Percentiles rank a stretch among this genome's conserved stretches.
phyloP scores from a whole-genome alignment of 2,113 vertebrate genomes.

The Anhinga rufa region DNA sequence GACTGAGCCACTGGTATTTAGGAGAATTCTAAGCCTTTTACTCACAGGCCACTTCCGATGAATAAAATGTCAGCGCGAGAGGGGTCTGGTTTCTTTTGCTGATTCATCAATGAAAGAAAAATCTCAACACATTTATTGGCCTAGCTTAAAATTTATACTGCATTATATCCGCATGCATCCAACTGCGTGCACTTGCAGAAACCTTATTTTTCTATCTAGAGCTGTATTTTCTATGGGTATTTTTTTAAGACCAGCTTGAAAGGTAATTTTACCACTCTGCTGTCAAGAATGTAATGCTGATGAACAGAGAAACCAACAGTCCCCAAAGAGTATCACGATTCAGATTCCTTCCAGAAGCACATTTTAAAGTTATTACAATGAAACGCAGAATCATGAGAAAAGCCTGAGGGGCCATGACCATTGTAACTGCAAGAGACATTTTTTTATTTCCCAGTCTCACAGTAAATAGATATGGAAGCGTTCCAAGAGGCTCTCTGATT shows the following conservation, averaged over 20 bases:
- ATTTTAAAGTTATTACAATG: slow-evolving; percentile 9
- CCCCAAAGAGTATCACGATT: background rate
- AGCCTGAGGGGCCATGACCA: background rate
- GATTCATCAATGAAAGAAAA: slow-evolving; percentile 2
- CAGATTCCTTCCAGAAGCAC: background rate
- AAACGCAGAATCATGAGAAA: slow-evolving; percentile 4
- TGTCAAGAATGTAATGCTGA: background rate
- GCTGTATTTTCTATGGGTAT: background rate
- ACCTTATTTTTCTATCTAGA: background rate
- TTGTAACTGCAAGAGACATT: background rate
- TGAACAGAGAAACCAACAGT: background rate
- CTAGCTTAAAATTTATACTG: background rate
- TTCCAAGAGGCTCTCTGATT: background rate
- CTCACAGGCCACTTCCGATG: slow-evolving; percentile 46
- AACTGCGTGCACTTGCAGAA: background rate
- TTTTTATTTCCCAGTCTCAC: slow-evolving; percentile 2
- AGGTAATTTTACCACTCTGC: background rate
- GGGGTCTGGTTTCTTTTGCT: slow-evolving; percentile 24
- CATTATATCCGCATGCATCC: background rate
- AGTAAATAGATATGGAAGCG: background rate
- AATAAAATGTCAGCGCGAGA: background rate
- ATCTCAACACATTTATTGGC: background rate
- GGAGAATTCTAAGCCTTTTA: slow-evolving; percentile 51
- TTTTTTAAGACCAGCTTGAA: background rate
- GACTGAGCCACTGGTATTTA: background rate